Evolutionary conservation across 2,888 invertebrate species (phyloP).

Genomic region (Coremacera marginata): DNA sequence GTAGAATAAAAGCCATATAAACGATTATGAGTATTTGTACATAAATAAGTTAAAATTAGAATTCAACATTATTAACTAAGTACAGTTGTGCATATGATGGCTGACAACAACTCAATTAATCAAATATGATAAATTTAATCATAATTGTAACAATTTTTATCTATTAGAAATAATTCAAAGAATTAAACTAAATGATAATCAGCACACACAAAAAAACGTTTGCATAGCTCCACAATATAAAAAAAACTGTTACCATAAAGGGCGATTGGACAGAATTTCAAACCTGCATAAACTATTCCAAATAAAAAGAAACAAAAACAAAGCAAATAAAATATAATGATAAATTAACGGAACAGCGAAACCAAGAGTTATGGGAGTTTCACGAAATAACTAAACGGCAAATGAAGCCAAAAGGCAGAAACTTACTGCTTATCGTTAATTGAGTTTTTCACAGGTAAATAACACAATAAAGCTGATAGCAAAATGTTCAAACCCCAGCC

Average conservation of each 20-base stretch:
- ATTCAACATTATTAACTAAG: conserved; percentile 15
- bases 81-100: conserved; percentile 52
- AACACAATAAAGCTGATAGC: conserved; percentile 1
- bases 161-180: conserved; percentile 24
- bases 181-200: conserved; percentile 29
- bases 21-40: too few relatives aligned
- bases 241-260: conserved; percentile 21
- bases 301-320: neutral
- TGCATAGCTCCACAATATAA: neutral
- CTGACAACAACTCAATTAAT: conserved; percentile 41
- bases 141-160: neutral
- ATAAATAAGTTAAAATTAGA: too few relatives aligned
- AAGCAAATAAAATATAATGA: neutral
- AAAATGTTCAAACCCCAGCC: neutral
- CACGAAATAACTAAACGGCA: neutral
- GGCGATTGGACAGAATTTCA: neutral
- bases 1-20: too few relatives aligned
- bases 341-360: neutral
- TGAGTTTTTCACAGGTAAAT: conserved; percentile 30
- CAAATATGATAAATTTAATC: conserved; percentile 31
- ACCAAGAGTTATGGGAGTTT: too few relatives aligned
- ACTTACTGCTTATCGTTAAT: conserved; percentile 28
- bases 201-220: neutral
- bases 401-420: neutral
- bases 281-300: conserved; percentile 18